These are phyloP conservation scores for Myotis pilosus DNA, from an alignment of 2,797 vertebrate genomes.

Conservation along the genomic window DNA sequence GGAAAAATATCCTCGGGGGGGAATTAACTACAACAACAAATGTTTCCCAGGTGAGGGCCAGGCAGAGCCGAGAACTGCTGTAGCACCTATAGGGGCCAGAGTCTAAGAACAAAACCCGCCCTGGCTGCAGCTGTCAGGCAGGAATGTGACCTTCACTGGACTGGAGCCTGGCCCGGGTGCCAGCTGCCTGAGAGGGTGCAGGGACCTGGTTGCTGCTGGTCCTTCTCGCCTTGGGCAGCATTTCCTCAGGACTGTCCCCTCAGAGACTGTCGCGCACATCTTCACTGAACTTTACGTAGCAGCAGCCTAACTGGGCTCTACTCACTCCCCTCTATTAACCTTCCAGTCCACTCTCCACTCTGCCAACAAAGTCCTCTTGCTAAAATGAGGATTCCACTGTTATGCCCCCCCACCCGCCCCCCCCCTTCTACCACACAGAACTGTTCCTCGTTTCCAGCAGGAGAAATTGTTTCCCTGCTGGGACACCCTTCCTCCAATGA, in stretches of 20 bases:
- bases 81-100: rapidly evolving
- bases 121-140: neutral
- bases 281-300: neutral
- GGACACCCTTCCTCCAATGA: neutral
- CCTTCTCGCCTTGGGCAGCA: neutral
- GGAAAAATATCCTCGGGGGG: too few species aligned
- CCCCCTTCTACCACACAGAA: neutral
- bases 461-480: neutral
- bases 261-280: neutral
- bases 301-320: neutral
- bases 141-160: neutral
- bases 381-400: neutral
- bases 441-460: neutral
- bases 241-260: neutral
- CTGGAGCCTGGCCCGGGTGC: neutral
- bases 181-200: neutral
- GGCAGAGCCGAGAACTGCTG: neutral
- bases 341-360: neutral
- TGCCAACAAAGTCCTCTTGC: neutral
- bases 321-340: neutral
- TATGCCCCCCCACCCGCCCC: too few species aligned
- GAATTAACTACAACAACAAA: too few species aligned
- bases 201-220: neutral
- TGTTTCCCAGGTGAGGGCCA: neutral
- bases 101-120: neutral